phyloP scores from a whole-genome alignment of 2,797 vertebrate species.

The Rhynchonycteris naso region DNA sequence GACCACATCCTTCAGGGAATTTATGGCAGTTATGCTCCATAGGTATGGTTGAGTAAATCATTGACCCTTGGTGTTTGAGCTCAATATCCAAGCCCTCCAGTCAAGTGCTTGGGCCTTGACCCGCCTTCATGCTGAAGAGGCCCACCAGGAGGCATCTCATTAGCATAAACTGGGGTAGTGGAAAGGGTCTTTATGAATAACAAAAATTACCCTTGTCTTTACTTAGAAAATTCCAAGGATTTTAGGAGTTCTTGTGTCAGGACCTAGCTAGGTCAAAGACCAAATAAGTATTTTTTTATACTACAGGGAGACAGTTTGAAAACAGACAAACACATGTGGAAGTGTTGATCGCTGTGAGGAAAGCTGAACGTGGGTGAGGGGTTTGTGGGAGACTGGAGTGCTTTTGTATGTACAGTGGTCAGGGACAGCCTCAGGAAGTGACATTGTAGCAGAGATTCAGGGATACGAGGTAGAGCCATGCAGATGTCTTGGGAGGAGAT shows the following conservation, averaged over 20 bases:
- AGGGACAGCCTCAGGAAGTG: not conserved
- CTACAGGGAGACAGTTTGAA: not conserved
- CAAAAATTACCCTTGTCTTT: not conserved
- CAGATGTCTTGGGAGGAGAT: not conserved
- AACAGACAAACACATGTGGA: not conserved
- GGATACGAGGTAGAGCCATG: not conserved
- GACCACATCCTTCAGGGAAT: not conserved
- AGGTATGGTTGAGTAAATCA: not conserved
- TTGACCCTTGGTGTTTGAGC: not conserved
- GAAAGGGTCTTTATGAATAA: not conserved
- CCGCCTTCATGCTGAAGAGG: not conserved
- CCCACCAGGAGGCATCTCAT: too few species aligned
- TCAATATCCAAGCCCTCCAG: not conserved
- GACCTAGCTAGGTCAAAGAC: not conserved
- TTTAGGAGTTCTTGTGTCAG: conserved; percentile 1
- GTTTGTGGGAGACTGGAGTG: not conserved
- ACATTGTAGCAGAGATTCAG: not conserved
- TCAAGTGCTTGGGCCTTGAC: not conserved
- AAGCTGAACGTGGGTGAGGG: not conserved
- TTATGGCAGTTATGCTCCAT: not conserved
- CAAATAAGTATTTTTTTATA: not conserved
- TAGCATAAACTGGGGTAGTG: not conserved
- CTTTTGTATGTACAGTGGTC: not conserved
- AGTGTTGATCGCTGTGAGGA: not conserved
- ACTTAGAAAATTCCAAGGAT: not conserved